Evolutionary conservation across 2,888 invertebrate genomes (phyloP).

Genomic region (Hemicrepidius hirtus): DNA sequence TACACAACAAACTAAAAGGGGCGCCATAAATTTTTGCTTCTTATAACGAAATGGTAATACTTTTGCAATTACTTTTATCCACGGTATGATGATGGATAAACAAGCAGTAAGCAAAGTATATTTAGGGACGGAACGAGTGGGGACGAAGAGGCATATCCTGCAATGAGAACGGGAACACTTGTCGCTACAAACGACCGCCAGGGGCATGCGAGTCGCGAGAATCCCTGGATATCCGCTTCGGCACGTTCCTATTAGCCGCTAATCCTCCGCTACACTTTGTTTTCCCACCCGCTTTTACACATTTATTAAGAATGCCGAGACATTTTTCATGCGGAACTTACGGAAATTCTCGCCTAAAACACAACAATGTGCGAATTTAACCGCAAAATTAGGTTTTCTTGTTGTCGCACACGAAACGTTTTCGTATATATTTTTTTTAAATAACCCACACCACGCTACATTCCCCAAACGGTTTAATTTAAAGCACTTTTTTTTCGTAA

Average conservation of each 20-base stretch:
- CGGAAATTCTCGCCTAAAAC: not conserved
- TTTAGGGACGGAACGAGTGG: conserved; percentile 42
- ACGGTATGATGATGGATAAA: conserved; percentile 56
- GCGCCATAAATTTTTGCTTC: conserved; percentile 34
- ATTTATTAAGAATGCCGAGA: conserved; percentile 47
- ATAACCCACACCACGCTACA: too few species aligned
- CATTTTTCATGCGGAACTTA: conserved; percentile 42
- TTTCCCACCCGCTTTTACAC: conserved; percentile 58
- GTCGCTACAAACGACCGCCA: conserved; percentile 64
- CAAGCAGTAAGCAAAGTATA: conserved; percentile 48
- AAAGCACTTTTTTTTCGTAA: too few species aligned
- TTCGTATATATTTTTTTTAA: too few species aligned
- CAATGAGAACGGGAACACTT: conserved; percentile 64
- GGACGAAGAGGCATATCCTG: conserved; percentile 29
- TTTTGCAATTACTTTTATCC: conserved; percentile 45
- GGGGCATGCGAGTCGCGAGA: conserved; percentile 66
- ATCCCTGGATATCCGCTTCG: conserved; percentile 67
- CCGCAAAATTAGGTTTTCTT: conserved; percentile 7
- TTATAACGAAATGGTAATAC: conserved; percentile 31
- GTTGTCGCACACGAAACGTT: not conserved
- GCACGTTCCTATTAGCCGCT: conserved; percentile 70
- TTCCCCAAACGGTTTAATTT: too few species aligned
- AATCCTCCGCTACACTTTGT: conserved; percentile 63
- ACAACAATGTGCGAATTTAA: conserved; percentile 1
- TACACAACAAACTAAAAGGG: conserved; percentile 17